Evolutionary conservation across 2,797 vertebrate species (phyloP).

Genomic region (Leptatherina wallacei): DNA sequence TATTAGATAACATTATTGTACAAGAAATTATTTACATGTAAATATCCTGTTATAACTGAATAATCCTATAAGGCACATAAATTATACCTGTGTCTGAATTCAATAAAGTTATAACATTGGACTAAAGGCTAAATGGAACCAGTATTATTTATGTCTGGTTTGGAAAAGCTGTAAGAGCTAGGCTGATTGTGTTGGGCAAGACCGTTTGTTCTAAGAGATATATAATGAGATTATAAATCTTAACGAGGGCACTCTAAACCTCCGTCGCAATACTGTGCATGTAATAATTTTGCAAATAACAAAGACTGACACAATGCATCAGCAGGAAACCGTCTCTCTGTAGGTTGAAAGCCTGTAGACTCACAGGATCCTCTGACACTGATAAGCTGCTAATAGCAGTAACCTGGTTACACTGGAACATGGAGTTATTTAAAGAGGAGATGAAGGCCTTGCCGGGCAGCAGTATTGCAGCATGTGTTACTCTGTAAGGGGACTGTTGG

Average conservation of each 20-base stretch:
- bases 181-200: not conserved
- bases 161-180: not conserved
- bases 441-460: slow-evolving; percentile 27
- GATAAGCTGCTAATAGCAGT: slow-evolving; percentile 24
- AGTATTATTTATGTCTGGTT: not conserved
- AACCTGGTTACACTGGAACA: slow-evolving; percentile 32
- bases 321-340: not conserved
- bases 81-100: not conserved
- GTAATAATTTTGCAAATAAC: slow-evolving; percentile 10
- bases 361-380: slow-evolving; percentile 6
- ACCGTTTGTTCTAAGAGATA: not conserved
- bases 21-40: not conserved
- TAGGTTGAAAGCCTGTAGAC: not conserved
- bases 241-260: slow-evolving; percentile 5
- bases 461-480: slow-evolving; percentile 6
- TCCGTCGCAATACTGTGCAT: not conserved
- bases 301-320: not conserved
- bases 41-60: not conserved
- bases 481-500: slow-evolving; percentile 1
- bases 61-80: not conserved
- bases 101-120: not conserved
- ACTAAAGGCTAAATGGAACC: not conserved
- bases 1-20: not conserved
- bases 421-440: slow-evolving; percentile 34
- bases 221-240: not conserved